Evolutionary conservation across 2,113 vertebrate species (phyloP).

Genomic region (Pseudorectes ferrugineus): DNA sequence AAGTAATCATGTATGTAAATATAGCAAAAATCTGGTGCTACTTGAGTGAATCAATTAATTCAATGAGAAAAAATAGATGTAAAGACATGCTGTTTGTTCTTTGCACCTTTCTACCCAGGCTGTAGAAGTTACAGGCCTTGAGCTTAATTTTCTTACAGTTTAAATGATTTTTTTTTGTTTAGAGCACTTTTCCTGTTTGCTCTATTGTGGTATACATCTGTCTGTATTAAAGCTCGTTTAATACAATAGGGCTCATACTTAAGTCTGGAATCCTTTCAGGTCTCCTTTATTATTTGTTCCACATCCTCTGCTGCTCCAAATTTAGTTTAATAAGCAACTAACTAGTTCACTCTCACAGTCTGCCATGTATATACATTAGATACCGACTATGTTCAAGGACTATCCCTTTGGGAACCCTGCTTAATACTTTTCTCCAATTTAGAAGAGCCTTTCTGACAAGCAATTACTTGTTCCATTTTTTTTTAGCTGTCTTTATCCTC

Average conservation of each 20-base stretch:
- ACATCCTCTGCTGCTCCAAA: not conserved
- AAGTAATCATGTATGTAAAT: not conserved
- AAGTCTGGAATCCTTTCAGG: not conserved
- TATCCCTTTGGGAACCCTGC: not conserved
- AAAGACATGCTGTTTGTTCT: not conserved
- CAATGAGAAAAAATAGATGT: not conserved
- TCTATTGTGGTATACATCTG: not conserved
- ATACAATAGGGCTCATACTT: not conserved
- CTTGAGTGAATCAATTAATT: not conserved
- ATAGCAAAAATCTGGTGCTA: not conserved
- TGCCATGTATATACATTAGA: conserved; percentile 28
- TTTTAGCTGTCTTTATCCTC: conserved; percentile 16
- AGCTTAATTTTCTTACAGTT: not conserved
- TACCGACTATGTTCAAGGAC: not conserved
- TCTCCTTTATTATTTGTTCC: conserved; percentile 18
- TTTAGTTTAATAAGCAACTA: conserved; percentile 42
- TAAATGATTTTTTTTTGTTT: not conserved
- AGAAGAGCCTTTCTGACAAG: conserved; percentile 39
- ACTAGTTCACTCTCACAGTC: not conserved
- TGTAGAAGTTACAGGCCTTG: not conserved
- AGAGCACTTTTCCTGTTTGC: not conserved
- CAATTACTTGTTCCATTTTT: conserved; percentile 6
- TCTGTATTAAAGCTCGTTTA: not conserved
- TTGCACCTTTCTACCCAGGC: not conserved
- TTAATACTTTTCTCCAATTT: conserved; percentile 48